Evolutionary conservation across 1,140 invertebrate genomes (phyloP).

Genomic region (Zaprionus tsacasi): DNA sequence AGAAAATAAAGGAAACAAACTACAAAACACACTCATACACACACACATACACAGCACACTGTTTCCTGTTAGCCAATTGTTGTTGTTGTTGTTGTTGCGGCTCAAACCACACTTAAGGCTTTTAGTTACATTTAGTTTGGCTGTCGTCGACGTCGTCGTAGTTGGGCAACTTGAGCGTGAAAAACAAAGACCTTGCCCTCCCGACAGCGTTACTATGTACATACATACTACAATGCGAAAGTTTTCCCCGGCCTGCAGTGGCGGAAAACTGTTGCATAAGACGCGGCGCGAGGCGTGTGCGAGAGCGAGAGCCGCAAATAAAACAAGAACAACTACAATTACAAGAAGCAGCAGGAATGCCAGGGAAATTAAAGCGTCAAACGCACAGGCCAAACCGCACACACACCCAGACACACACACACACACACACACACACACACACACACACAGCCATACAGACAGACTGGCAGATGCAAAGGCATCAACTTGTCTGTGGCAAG

Average conservation of each 20-base stretch:
- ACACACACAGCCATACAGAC: background rate
- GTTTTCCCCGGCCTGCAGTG: constrained; percentile 15
- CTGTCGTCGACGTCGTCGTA: constrained; percentile 28
- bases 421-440: background rate
- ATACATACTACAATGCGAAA: constrained; percentile 34
- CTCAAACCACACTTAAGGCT: constrained; percentile 68
- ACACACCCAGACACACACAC: background rate
- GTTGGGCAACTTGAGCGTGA: constrained; percentile 38
- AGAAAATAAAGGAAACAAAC: constrained; percentile 15
- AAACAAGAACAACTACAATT: constrained; percentile 24
- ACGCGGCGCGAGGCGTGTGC: constrained; percentile 31
- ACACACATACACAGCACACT: constrained; percentile 14
- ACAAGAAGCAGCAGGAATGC: constrained; percentile 14
- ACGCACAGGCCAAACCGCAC: background rate
- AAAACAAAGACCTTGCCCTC: constrained; percentile 56
- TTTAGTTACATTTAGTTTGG: constrained; percentile 72
- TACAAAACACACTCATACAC: constrained; percentile 8
- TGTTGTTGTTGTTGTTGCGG: constrained; percentile 46
- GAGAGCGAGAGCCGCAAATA: constrained; percentile 49
- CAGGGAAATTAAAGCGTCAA: constrained; percentile 32
- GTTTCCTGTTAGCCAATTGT: constrained; percentile 41
- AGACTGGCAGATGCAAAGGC: constrained; percentile 6
- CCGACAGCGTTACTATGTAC: background rate
- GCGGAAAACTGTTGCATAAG: constrained; percentile 54
- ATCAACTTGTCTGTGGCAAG: constrained; percentile 34